Evolutionary conservation across 2,888 invertebrate species (phyloP).

Genomic region (Pocota personata): DNA sequence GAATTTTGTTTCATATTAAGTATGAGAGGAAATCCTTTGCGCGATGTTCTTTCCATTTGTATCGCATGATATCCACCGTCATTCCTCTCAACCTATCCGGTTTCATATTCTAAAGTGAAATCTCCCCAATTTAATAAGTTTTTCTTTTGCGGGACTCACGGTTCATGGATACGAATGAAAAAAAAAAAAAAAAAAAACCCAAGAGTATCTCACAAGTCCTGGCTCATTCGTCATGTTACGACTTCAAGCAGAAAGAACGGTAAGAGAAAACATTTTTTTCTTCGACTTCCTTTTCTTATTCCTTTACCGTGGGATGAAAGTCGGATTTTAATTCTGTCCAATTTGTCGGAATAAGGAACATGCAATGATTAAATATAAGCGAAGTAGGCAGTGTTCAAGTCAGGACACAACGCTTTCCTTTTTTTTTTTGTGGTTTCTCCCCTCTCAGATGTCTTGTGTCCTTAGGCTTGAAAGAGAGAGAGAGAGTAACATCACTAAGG

Average conservation of each 20-base stretch:
- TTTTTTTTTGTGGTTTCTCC: neutral
- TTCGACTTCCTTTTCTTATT: constrained; percentile 9
- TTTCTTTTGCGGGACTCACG: constrained; percentile 25
- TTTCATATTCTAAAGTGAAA: constrained; percentile 40
- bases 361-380: constrained; percentile 48
- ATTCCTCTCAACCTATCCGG: constrained; percentile 21
- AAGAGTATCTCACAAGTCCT: constrained; percentile 37
- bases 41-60: constrained; percentile 33
- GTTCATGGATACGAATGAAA: constrained; percentile 41
- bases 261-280: neutral
- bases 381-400: constrained; percentile 28
- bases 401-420: neutral
- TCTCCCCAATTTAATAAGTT: constrained; percentile 21
- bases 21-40: constrained; percentile 40
- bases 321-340: constrained; percentile 68
- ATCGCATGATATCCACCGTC: constrained; percentile 27
- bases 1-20: constrained; percentile 46
- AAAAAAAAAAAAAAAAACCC: neutral
- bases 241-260: constrained; percentile 7
- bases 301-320: constrained; percentile 26
- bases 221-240: constrained; percentile 51
- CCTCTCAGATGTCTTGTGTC: neutral
- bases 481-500: constrained; percentile 7
- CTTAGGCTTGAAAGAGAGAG: neutral
- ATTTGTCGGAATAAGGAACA: constrained; percentile 70